Conservation (phyloP, 2,113 vertebrate genomes). For the Uropsilus gracilis region DNA sequence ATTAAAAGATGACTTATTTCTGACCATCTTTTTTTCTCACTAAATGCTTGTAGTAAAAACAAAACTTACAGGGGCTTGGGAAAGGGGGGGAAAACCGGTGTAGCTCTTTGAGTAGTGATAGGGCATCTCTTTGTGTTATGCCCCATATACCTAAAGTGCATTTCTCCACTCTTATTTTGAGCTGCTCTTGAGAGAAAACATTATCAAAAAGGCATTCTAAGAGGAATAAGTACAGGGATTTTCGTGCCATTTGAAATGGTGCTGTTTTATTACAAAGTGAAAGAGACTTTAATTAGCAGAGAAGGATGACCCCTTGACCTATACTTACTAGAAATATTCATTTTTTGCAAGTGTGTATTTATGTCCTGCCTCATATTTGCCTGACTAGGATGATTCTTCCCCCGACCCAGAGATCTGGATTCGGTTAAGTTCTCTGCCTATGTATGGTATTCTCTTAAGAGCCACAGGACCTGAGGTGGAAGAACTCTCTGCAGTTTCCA, state of each 20-base stretch:
- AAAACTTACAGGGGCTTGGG: no score
- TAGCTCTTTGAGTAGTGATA: not conserved
- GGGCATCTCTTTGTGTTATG: not conserved
- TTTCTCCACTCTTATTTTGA: not conserved
- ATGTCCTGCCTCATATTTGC: conserved; percentile 44
- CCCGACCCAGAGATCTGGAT: conserved; percentile 91
- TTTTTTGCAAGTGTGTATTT: conserved; percentile 14
- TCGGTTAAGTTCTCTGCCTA: conserved; percentile 92
- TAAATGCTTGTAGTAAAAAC: not conserved
- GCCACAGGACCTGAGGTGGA: conserved; percentile 78
- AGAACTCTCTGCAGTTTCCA: conserved; percentile 90
- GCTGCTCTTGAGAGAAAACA: not conserved
- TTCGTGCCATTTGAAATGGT: not conserved
- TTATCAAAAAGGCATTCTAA: not conserved
- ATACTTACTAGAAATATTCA: not conserved
- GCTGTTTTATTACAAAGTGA: not conserved
- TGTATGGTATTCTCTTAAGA: conserved; percentile 91
- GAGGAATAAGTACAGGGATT: not conserved
- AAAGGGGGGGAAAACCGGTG: no score
- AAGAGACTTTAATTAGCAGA: conserved; percentile 1
- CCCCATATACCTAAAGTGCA: not conserved
- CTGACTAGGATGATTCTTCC: conserved; percentile 91
- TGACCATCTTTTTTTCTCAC: not conserved
- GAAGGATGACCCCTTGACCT: not conserved
- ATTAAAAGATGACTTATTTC: not conserved